Evolutionary conservation across 2,113 vertebrate species (phyloP).

Genomic region (Accipiter cooperii): DNA sequence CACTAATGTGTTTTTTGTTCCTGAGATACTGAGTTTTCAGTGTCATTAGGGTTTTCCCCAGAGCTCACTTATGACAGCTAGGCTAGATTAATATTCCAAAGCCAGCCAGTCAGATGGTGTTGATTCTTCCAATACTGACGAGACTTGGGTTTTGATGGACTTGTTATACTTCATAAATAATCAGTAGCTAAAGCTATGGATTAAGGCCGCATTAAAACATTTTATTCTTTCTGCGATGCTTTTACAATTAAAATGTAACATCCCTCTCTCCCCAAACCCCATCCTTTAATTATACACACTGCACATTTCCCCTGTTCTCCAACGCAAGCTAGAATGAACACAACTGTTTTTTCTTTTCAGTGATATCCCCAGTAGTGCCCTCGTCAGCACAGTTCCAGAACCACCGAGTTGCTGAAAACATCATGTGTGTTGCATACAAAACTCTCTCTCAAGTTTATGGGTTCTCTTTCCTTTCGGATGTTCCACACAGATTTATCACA

Average conservation of each 20-base stretch:
- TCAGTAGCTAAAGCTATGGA: not conserved
- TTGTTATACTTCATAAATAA: not conserved
- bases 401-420: not conserved
- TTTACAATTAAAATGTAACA: not conserved
- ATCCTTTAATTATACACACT: not conserved
- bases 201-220: not conserved
- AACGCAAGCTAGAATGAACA: not conserved
- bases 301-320: not conserved
- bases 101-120: not conserved
- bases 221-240: not conserved
- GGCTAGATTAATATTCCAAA: not conserved
- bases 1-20: not conserved
- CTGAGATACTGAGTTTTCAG: not conserved
- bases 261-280: not conserved
- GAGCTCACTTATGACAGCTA: not conserved
- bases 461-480: not conserved
- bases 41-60: not conserved
- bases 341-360: not conserved
- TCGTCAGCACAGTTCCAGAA: conserved; percentile 8
- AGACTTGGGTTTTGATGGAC: not conserved
- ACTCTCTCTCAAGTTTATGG: not conserved
- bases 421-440: not conserved
- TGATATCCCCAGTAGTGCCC: not conserved
- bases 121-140: not conserved
- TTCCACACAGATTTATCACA: not conserved